Conservation (phyloP, 2,113 vertebrate species). For the Pyxicephalus adspersus region DNA sequence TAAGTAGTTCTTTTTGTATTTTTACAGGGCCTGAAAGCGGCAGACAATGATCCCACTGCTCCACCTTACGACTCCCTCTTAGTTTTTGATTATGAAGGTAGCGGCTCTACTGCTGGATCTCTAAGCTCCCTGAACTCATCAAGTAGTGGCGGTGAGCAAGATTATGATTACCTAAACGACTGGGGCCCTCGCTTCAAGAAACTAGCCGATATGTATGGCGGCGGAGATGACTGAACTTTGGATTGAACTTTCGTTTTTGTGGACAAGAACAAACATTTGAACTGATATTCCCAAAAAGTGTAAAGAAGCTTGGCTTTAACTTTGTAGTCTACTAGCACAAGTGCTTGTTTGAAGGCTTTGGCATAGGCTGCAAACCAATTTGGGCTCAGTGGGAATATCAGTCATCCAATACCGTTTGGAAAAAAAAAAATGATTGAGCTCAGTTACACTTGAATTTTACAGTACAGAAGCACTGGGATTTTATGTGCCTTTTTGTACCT, state of each 20-base stretch:
- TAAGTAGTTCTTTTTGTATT: slow-evolving; percentile 33
- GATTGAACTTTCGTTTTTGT: slow-evolving; percentile 76
- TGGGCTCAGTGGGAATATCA: slow-evolving; percentile 84
- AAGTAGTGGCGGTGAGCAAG: slow-evolving; percentile 96
- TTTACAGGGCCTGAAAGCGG: slow-evolving; percentile 92
- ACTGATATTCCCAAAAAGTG: slow-evolving; percentile 86
- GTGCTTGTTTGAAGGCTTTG: slow-evolving; percentile 93
- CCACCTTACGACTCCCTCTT: slow-evolving; percentile 96
- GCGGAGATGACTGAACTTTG: slow-evolving; percentile 89
- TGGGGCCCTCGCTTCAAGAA: slow-evolving; percentile 98
- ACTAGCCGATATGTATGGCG: slow-evolving; percentile 98
- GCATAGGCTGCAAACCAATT: slow-evolving; percentile 85
- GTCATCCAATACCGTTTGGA: slow-evolving; percentile 90
- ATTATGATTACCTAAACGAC: slow-evolving; percentile 99
- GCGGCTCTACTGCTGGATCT: slow-evolving; percentile 93
- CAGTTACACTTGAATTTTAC: slow-evolving; percentile 99
- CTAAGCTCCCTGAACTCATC: slow-evolving; percentile 97
- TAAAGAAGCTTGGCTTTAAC: slow-evolving; percentile 95
- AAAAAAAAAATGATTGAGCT: slow-evolving; percentile 87
- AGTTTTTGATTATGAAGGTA: slow-evolving; percentile 98
- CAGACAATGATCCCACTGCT: slow-evolving; percentile 94
- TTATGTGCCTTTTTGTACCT: slow-evolving; percentile 99
- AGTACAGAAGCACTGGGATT: slow-evolving; percentile 99
- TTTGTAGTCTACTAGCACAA: slow-evolving; percentile 96
- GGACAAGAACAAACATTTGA: slow-evolving; percentile 89